These are phyloP conservation scores for Tenebrosternarchus preto DNA, from an alignment of 2,113 vertebrate species.

Conservation along the genomic window DNA sequence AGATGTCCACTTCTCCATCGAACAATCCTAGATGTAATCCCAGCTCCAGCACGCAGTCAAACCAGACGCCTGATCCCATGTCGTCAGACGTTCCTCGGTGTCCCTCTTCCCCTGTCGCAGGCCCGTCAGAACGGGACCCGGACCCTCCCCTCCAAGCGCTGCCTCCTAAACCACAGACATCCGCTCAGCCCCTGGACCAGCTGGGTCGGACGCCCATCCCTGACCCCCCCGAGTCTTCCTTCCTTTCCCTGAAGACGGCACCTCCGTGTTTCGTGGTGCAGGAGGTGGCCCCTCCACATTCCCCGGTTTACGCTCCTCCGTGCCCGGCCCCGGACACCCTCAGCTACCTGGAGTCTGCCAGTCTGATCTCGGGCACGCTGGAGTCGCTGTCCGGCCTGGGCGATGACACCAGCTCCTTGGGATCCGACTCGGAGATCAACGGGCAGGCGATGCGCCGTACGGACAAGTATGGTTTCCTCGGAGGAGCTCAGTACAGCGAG, in stretches of 20 bases:
- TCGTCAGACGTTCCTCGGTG: conserved; percentile 9
- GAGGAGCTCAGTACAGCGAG: conserved; percentile 83
- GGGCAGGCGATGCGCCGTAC: conserved; percentile 79
- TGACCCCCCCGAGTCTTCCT: conserved; percentile 48
- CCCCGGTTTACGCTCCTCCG: conserved; percentile 63
- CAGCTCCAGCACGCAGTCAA: conserved; percentile 62
- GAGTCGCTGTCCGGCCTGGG: conserved; percentile 82
- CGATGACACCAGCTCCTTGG: conserved; percentile 86
- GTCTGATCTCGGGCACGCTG: conserved; percentile 87
- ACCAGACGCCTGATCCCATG: conserved; percentile 56
- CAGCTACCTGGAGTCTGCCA: conserved; percentile 87
- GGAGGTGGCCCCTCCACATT: conserved; percentile 57
- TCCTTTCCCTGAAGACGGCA: conserved; percentile 56
- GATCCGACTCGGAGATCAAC: conserved; percentile 88
- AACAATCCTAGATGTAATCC: conserved; percentile 65
- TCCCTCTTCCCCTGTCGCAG: conserved; percentile 19
- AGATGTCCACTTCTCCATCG: conserved; percentile 55
- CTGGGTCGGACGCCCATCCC: conserved; percentile 11
- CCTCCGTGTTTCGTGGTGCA: conserved; percentile 62
- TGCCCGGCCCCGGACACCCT: conserved; percentile 79
- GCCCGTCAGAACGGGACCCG: neutral
- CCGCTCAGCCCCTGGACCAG: conserved; percentile 28
- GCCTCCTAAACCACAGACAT: neutral
- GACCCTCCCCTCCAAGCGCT: conserved; percentile 40
- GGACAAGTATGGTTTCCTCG: conserved; percentile 91